Conservation (phyloP, 2,113 vertebrate species). For the Istiophorus platypterus region DNA sequence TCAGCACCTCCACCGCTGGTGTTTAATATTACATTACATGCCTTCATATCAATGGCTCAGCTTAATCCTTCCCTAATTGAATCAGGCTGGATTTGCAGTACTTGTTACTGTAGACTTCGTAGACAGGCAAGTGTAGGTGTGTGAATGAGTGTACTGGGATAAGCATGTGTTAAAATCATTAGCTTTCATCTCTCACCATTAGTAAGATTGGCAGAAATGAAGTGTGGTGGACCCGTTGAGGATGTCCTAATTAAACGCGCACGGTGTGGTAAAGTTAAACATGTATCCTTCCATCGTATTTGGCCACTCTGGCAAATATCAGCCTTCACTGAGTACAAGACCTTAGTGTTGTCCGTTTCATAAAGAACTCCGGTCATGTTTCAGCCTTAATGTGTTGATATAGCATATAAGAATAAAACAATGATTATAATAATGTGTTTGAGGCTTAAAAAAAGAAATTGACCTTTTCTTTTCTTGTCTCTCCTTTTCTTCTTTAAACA, state of each 20-base stretch:
- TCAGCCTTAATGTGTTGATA: constrained; percentile 15
- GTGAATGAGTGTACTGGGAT: constrained; percentile 28
- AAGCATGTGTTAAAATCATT: constrained; percentile 60
- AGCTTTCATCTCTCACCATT: constrained; percentile 63
- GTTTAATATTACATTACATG: constrained; percentile 47
- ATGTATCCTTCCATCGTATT: constrained; percentile 49
- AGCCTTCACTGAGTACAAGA: constrained; percentile 28
- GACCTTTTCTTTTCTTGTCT: no score
- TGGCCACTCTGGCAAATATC: constrained; percentile 49
- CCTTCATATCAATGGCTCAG: constrained; percentile 35
- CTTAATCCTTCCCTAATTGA: constrained; percentile 62
- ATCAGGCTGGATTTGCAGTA: constrained; percentile 54
- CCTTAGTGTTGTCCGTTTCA: constrained; percentile 24
- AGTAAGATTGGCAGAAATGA: constrained; percentile 62
- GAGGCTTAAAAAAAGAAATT: no score
- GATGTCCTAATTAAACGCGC: constrained; percentile 69
- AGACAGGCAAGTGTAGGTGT: constrained; percentile 31
- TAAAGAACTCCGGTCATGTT: neutral
- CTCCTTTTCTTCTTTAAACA: neutral
- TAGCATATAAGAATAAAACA: neutral
- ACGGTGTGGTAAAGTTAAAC: constrained; percentile 57
- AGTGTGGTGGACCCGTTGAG: constrained; percentile 47
- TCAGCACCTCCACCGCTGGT: constrained; percentile 53
- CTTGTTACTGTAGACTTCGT: constrained; percentile 38
- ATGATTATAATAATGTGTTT: neutral